Base-by-base conservation (phyloP, 2,113 vertebrate species). In the Vulpes ferrilata region DNA sequence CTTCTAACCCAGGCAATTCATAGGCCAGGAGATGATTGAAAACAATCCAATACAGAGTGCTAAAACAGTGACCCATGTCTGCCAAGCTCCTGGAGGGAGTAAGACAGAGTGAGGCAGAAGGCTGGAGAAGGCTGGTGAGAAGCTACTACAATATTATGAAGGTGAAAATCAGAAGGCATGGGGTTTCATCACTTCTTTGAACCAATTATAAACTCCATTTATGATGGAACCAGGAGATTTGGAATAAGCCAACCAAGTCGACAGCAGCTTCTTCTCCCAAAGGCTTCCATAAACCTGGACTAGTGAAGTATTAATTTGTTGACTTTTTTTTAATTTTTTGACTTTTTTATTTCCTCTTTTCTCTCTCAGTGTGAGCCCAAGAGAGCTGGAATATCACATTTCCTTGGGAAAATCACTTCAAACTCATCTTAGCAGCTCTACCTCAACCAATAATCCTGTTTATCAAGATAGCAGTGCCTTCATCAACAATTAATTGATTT, bases 401-500 rank as follows among this genome's bases (percentile, higher is more conserved):
- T 96, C 65, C 25, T 81, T 82, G 76, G 94, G 89, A 90, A 92
- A 93, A 88, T 90, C 84, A 62, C 65, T 90, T 12, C 25, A 3
- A 69, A 76, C 85, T 78, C 48, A 38, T 74, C 76, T 90, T 35
- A 84, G 59, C 48, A 76, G 64, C 30, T 35, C n/a, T 4, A 38
- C 35, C 51, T 76, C 16, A 43, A 59, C 88, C 67, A 69, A 15
- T 74, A 71, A 74, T n/a, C 48, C 67, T 96, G 48, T 38, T 87
- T 87, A 22, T 64, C 87, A 87, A 74, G 80, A 30, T 16, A 90
- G 90, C 7, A 12, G 96, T 98, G 98, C 95, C 95, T 91, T 97
- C 97, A 98, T 98, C 98, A 97, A 74, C 97, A 98, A 93, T 81
- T 96, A 94, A 98, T 98, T 98, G 98, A 98, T 98, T 98, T 98